Base-by-base conservation (phyloP, 2,113 vertebrate species). In the Amphilophus citrinellus region DNA sequence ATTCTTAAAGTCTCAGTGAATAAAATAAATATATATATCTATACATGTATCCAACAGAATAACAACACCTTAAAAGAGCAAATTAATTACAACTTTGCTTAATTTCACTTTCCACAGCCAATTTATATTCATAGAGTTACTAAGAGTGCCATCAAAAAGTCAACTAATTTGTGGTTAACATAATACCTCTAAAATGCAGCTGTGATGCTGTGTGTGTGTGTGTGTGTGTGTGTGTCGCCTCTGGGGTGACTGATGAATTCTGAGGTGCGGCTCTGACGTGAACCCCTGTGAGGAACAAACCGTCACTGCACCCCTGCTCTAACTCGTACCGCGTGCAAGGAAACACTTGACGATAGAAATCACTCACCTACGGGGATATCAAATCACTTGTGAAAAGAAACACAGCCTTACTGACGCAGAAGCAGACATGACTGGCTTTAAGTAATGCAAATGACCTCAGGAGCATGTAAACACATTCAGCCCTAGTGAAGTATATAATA, bases 401-500 rank as follows among this genome's bases (percentile, higher is more conserved):
- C 73, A 32, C 14, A 91, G 76, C 84, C 35, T 57, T 58, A 27
- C 18, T 86, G 77, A 90, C 62, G 47, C 86, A 78, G 22, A 90
- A 80, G 58, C 35, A 87, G 84, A 82, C 83, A 83, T 63, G 56
- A 61, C 39, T 66, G 50, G 30, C 61, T 63, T 58, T 24, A 73
- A 62, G 76, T 71, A 77, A 90, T 85, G 84, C 76, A 83, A 89
- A 84, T 66, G 86, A 91, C 90, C 88, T 87, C 76, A 63, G 80
- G 77, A 91, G 68, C 66, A 83, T 79, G 84, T 77, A 65, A 87
- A 82, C 61, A 80, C 75, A 84, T 77, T 73, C 42, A 76, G 68
- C 32, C 42, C 20, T 42, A 68, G 85, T 92, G 76, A 91, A 81
- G 53, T 13, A 7, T 39, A 32, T 18, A 65, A 79, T 66, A 79